Evolutionary conservation across 2,113 vertebrate species (phyloP).

Genomic region (Syrrhaptes paradoxus): DNA sequence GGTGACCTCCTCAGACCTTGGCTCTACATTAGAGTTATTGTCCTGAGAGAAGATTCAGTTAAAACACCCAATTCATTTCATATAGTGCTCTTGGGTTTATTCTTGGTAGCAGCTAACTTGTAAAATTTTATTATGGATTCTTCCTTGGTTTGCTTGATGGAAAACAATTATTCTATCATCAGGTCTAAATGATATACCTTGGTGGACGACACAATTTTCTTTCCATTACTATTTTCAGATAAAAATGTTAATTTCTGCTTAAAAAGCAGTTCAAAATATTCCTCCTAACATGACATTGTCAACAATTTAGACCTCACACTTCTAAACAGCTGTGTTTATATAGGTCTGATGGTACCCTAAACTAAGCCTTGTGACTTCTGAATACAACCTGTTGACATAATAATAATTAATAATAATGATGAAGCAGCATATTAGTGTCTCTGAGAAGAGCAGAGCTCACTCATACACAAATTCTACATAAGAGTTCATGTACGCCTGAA

Average conservation of each 20-base stretch:
- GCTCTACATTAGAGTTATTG: slow-evolving; percentile 85
- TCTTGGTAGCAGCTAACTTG: slow-evolving; percentile 81
- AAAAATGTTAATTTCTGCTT: slow-evolving; percentile 25
- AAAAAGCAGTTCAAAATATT: not conserved
- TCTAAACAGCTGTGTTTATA: not conserved
- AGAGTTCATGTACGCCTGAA: not conserved
- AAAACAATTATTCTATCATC: slow-evolving; percentile 76
- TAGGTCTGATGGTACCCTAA: not conserved
- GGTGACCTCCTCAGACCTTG: slow-evolving; percentile 79
- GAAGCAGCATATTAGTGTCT: not conserved
- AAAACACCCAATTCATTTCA: slow-evolving; percentile 83
- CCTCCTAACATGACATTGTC: not conserved
- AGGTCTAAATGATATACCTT: slow-evolving; percentile 48
- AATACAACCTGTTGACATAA: not conserved
- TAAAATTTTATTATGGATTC: slow-evolving; percentile 84
- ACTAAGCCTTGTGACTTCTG: not conserved
- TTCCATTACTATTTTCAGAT: slow-evolving; percentile 5
- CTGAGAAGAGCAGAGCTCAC: not conserved
- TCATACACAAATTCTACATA: not conserved
- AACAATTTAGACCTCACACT: not conserved
- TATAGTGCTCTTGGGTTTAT: slow-evolving; percentile 84
- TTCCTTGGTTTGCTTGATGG: slow-evolving; percentile 75
- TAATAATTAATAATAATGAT: too few relatives aligned
- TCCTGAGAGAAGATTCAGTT: slow-evolving; percentile 84
- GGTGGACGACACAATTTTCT: slow-evolving; percentile 24